Evolutionary conservation across 2,888 invertebrate genomes (phyloP), one percentile per base, ranked within the genome.

Genomic region (Drosophila helvetica): DNA sequence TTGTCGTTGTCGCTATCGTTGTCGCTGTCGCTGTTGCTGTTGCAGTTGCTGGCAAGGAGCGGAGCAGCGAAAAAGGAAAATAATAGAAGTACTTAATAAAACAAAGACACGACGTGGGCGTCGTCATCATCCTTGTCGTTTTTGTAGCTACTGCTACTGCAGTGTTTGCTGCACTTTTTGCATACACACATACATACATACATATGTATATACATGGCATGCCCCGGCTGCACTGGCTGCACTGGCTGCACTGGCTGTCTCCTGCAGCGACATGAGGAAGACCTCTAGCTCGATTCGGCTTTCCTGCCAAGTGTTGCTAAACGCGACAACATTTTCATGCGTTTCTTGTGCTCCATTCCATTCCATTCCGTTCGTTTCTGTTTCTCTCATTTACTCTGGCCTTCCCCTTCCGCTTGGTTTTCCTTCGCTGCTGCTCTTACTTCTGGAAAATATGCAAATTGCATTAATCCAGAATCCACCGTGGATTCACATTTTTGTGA

Each of bases 381-480:
- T 54, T 50, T 38, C 48, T 48, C 25, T 15, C 8, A 12, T 18
- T 15, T 22, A 33, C 47, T 56, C 42, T 47, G 56, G 52, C 30
- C 63, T 72, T 54, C 19, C 57, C 25, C 42, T 22, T 64, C 54
- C 17, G 52, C 59, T 59, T 58, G 66, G 62, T 71, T 30, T 46
- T 22, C 42, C 33, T 33, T 30, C 9, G 30, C 10, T 30, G 12
- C 33, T 19, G 63, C 66, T 67, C 60, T 25, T 7, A 25, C 53
- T 15, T 46, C 63, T 71, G 67, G 67, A 70, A 86, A 86, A 87
- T 86, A 83, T 87, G 88, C 83, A 87, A 83, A 83, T 85, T 87
- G 78, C 70, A 85, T 72, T 83, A 88, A 22, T 22, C 22, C 5
- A 22, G 22, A 5, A 22, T 0, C 22, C 22, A 22, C 22, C 22